Conservation (phyloP, 1,140 invertebrate species). For the Diprion similis region DNA sequence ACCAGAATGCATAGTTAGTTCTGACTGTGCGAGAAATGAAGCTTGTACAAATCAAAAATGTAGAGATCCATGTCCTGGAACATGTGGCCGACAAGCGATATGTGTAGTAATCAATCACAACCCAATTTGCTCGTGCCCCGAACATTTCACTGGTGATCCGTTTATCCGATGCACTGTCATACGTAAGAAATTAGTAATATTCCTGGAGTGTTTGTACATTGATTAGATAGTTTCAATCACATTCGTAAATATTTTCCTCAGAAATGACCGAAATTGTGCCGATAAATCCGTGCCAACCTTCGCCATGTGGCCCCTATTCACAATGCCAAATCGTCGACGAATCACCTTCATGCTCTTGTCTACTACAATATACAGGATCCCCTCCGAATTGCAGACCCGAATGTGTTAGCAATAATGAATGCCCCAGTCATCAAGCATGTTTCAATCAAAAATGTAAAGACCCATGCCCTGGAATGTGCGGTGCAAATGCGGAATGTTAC, state of each 20-base stretch:
- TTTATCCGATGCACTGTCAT: conserved; percentile 62
- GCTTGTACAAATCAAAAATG: conserved; percentile 68
- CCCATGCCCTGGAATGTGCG: conserved; percentile 55
- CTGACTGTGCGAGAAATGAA: conserved; percentile 65
- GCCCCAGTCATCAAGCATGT: conserved; percentile 51
- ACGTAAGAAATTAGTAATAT: conserved; percentile 41
- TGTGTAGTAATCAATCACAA: conserved; percentile 68
- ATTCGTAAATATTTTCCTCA: conserved; percentile 25
- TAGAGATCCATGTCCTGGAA: conserved; percentile 67
- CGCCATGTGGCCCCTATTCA: conserved; percentile 65
- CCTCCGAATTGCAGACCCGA: conserved; percentile 62
- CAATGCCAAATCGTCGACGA: conserved; percentile 58
- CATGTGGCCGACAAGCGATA: conserved; percentile 67
- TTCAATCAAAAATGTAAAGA: conserved; percentile 55
- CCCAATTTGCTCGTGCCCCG: conserved; percentile 65
- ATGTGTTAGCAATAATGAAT: conserved; percentile 56
- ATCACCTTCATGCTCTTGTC: conserved; percentile 53
- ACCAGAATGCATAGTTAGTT: conserved; percentile 64
- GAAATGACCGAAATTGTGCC: conserved; percentile 38
- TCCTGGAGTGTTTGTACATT: conserved; percentile 21
- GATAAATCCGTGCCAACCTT: conserved; percentile 56
- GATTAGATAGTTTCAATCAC: conserved; percentile 13
- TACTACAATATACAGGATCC: conserved; percentile 52
- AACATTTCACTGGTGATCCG: conserved; percentile 66
- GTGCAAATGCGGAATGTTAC: conserved; percentile 61